These are phyloP conservation scores for Chaenocephalus aceratus DNA, from an alignment of 2,113 vertebrate genomes.

Conservation along the genomic window DNA sequence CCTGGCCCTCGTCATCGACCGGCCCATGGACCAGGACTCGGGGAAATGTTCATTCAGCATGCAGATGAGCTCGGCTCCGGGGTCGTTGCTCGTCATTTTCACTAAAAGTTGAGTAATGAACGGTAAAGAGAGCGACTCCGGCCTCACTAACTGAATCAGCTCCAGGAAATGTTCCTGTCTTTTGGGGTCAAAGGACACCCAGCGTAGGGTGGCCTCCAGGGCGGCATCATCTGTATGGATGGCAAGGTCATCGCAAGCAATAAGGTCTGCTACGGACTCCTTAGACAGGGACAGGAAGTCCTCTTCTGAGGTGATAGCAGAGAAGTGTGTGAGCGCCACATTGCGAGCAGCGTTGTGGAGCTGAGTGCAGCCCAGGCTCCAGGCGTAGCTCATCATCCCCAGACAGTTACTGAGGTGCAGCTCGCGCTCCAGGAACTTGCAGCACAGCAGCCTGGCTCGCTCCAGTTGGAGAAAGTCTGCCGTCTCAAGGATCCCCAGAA, in stretches of 20 bases:
- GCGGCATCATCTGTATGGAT: constrained; percentile 85
- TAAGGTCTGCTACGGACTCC: constrained; percentile 82
- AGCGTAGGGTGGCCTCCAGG: constrained; percentile 86
- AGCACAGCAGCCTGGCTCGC: constrained; percentile 84
- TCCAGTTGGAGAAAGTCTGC: constrained; percentile 90
- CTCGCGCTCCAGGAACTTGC: constrained; percentile 89
- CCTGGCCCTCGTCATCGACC: constrained; percentile 69
- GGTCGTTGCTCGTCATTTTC: constrained; percentile 78
- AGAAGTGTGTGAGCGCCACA: constrained; percentile 88
- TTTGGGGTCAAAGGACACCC: constrained; percentile 84
- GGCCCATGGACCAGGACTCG: constrained; percentile 79
- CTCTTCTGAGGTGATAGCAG: constrained; percentile 79
- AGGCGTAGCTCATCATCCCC: constrained; percentile 88
- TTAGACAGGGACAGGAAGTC: constrained; percentile 87
- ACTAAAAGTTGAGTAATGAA: constrained; percentile 87
- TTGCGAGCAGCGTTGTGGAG: constrained; percentile 80
- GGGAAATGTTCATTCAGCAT: constrained; percentile 85
- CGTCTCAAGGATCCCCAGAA: constrained; percentile 86
- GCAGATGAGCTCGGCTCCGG: constrained; percentile 82
- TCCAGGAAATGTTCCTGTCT: constrained; percentile 87
- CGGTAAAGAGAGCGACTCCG: constrained; percentile 84
- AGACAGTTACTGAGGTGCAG: constrained; percentile 90
- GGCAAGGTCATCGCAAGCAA: constrained; percentile 86
- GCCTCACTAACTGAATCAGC: constrained; percentile 85
- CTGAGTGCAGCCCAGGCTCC: constrained; percentile 82